Evolutionary conservation across 2,797 vertebrate genomes (phyloP).

Genomic region (Steatocranus sp.): DNA sequence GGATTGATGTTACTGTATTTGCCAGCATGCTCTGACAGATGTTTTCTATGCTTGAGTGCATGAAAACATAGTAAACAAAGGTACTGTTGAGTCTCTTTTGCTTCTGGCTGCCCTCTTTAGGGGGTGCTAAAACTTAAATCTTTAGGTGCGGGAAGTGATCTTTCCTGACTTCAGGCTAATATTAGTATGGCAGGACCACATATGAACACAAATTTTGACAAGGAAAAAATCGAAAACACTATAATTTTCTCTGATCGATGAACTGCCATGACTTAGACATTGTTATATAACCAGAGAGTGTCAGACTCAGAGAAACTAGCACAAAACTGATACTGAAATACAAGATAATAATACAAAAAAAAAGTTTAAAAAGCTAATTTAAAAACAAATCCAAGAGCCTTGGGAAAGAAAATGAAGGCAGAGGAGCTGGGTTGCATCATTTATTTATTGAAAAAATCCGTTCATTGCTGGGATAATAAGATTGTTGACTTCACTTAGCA

Average conservation of each 20-base stretch:
- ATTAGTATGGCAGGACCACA: not conserved
- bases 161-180: not conserved
- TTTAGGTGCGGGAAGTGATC: not conserved
- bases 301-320: not conserved
- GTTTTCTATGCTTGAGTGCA: not conserved
- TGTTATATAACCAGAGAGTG: not conserved
- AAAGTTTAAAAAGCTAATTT: not conserved
- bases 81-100: not conserved
- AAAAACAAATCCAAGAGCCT: not conserved
- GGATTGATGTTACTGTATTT: not conserved
- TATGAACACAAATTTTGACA: not conserved
- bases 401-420: not conserved
- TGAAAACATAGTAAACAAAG: not conserved
- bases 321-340: not conserved
- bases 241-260: not conserved
- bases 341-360: accelerated
- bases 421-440: not conserved
- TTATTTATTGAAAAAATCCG: not conserved
- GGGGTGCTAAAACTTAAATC: not conserved
- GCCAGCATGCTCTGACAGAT: not conserved
- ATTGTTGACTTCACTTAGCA: not conserved
- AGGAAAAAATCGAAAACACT: not conserved
- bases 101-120: not conserved
- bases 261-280: not conserved
- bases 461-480: not conserved